Conservation (phyloP, 2,797 vertebrate species). For the Alauda arvensis region DNA sequence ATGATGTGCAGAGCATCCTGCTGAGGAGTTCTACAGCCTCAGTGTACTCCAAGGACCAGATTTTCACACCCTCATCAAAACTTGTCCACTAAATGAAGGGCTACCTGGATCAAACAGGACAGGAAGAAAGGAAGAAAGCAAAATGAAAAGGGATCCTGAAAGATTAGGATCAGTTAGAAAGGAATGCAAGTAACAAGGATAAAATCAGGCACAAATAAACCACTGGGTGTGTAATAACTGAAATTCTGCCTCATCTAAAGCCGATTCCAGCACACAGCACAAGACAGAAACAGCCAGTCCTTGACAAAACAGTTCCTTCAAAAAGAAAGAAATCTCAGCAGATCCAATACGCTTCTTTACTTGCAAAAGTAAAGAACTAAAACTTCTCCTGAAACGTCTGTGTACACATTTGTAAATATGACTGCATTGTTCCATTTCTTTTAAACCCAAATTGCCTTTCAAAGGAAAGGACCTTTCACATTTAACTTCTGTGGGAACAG, state of each 20-base stretch:
- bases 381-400: not conserved
- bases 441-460: not conserved
- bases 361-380: not conserved
- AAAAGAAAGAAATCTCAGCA: not conserved
- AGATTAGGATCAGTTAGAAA: not conserved
- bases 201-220: not conserved
- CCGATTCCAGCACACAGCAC: not conserved
- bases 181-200: not conserved
- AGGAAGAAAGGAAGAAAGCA: not conserved
- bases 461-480: not conserved
- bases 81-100: not conserved
- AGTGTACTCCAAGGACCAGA: not conserved
- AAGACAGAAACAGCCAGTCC: fast-evolving
- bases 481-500: not conserved
- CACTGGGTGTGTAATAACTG: not conserved
- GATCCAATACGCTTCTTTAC: not conserved
- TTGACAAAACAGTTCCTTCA: not conserved
- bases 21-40: not conserved
- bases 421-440: not conserved
- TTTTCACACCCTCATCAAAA: not conserved
- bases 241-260: not conserved
- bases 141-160: not conserved
- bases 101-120: not conserved
- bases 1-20: not conserved
- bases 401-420: not conserved